These are phyloP conservation scores for Bradypus variegatus DNA, from an alignment of 2,797 vertebrate species.

Conservation along the genomic window DNA sequence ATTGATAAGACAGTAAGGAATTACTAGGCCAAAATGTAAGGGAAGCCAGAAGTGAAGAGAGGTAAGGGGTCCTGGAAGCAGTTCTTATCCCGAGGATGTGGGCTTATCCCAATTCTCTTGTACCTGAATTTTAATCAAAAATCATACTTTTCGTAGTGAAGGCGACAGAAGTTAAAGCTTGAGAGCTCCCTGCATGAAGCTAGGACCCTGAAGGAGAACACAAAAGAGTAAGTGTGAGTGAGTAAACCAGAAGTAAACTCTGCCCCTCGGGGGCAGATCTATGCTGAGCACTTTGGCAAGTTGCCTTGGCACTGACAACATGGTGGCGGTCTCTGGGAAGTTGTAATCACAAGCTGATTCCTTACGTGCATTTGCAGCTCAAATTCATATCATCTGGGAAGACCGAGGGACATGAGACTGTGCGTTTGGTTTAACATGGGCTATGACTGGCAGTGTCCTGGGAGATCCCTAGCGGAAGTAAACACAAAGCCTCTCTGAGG, in stretches of 20 bases:
- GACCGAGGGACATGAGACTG: neutral
- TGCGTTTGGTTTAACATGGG: neutral
- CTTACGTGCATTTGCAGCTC: too few relatives aligned
- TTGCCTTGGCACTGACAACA: neutral
- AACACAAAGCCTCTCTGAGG: neutral
- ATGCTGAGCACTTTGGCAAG: neutral
- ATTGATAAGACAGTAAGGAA: neutral
- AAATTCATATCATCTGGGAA: too few relatives aligned
- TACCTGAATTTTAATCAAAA: neutral
- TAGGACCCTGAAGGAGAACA: neutral
- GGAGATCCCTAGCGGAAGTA: neutral
- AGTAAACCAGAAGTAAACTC: neutral
- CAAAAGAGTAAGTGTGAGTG: too few relatives aligned
- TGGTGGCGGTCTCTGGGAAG: neutral
- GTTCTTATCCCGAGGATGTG: neutral
- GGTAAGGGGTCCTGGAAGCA: neutral
- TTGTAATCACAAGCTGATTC: neutral
- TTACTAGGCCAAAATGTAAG: neutral
- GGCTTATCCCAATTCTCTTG: neutral
- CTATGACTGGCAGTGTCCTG: neutral
- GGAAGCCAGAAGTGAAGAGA: neutral
- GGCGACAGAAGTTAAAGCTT: neutral
- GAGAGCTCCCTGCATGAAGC: neutral
- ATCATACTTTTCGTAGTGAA: neutral
- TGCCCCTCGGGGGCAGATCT: too few relatives aligned